These are phyloP conservation scores for Malurus elegans DNA, from an alignment of 2,113 vertebrate genomes.

Conservation along the genomic window DNA sequence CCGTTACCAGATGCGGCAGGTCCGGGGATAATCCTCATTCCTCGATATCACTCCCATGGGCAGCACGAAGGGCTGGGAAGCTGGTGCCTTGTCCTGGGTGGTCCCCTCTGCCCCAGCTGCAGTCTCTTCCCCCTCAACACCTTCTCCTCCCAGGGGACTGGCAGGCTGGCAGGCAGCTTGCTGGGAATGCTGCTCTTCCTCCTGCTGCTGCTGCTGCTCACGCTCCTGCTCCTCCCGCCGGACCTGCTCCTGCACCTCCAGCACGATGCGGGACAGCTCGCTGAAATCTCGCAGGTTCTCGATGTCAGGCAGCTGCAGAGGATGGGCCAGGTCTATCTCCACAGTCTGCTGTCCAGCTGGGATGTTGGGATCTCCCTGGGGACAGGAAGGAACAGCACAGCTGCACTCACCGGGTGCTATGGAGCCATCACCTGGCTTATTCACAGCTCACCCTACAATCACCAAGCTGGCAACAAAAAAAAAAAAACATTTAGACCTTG, in stretches of 20 bases:
- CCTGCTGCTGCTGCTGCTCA: slow-evolving; percentile 10
- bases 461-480: background rate
- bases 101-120: background rate
- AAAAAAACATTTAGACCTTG: fast-evolving
- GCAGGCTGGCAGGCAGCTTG: background rate
- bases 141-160: background rate
- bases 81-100: background rate
- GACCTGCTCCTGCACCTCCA: slow-evolving; percentile 83
- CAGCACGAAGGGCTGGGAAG: slow-evolving; percentile 82
- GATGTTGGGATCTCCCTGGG: slow-evolving; percentile 95
- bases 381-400: background rate
- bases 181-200: background rate
- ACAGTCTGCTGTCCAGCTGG: slow-evolving; percentile 94
- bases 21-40: slow-evolving; percentile 92
- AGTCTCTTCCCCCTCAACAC: background rate
- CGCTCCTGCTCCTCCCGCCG: slow-evolving; percentile 73
- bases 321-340: slow-evolving; percentile 84
- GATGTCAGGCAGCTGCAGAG: slow-evolving; percentile 84
- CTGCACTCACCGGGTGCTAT: background rate
- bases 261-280: slow-evolving; percentile 86
- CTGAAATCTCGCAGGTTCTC: slow-evolving; percentile 86
- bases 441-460: background rate
- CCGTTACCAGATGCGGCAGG: slow-evolving; percentile 88
- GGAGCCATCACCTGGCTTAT: background rate
- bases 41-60: slow-evolving; percentile 90